phyloP scores from a whole-genome alignment of 2,888 invertebrate genomes.

The Mellilla xanthometata region DNA sequence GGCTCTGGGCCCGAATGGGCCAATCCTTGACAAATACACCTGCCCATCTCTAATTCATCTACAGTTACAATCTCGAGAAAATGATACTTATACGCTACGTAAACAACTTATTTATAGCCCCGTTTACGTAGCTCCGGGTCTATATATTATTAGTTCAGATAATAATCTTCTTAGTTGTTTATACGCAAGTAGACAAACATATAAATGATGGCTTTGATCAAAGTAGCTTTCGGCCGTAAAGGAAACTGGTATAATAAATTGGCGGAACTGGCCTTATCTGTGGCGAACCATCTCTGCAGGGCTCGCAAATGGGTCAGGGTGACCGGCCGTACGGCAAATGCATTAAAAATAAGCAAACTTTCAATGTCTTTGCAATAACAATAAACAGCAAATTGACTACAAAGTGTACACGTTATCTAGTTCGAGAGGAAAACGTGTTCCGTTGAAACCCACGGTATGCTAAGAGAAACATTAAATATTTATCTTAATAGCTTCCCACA shows the following conservation, averaged over 20 bases:
- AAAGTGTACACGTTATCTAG: too few relatives aligned
- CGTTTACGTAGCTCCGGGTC: too few relatives aligned
- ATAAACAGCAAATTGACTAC: too few relatives aligned
- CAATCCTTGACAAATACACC: background rate
- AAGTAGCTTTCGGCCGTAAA: conserved; percentile 27
- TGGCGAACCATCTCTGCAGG: conserved; percentile 54
- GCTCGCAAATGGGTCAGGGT: conserved; percentile 64
- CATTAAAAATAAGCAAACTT: conserved; percentile 23
- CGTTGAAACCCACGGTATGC: too few relatives aligned
- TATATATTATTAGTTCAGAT: background rate
- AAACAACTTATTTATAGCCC: background rate
- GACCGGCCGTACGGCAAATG: conserved; percentile 46
- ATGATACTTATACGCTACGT: background rate
- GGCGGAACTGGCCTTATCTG: conserved; percentile 48
- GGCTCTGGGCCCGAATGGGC: background rate
- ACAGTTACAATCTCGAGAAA: background rate
- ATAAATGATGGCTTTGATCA: conserved; percentile 26
- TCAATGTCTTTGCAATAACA: background rate
- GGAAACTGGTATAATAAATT: conserved; percentile 47
- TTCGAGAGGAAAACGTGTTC: too few relatives aligned
- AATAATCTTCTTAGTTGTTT: conserved; percentile 5
- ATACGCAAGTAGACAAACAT: conserved; percentile 13
- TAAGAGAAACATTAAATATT: too few relatives aligned
- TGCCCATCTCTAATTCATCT: conserved; percentile 5
- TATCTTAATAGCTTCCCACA: too few relatives aligned